These are phyloP conservation scores for Drosophila equinoxialis DNA, from an alignment of 1,140 invertebrate genomes.

Conservation along the genomic window DNA sequence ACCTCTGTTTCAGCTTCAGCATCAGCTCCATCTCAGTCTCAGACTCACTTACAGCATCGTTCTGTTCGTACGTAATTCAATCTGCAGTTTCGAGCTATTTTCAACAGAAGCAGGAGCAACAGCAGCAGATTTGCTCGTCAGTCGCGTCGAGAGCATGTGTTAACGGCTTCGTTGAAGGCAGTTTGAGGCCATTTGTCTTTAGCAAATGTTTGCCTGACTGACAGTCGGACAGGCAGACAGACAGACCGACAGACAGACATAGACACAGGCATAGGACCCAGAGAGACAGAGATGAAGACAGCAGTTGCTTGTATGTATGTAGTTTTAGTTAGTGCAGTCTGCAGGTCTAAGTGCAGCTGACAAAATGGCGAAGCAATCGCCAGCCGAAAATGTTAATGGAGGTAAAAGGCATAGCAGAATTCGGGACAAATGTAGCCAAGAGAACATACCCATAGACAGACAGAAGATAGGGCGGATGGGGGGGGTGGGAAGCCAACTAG, in stretches of 20 bases:
- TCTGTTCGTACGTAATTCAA: constrained; percentile 71
- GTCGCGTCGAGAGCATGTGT: constrained; percentile 54
- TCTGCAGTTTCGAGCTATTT: constrained; percentile 73
- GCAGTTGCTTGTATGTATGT: neutral
- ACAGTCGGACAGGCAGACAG: constrained; percentile 43
- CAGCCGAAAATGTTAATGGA: constrained; percentile 53
- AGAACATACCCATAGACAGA: neutral
- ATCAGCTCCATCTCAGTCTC: neutral
- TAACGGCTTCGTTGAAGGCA: constrained; percentile 41
- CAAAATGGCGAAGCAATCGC: constrained; percentile 20
- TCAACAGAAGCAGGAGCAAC: constrained; percentile 45
- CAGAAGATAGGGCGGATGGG: neutral
- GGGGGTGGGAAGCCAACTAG: constrained; percentile 22
- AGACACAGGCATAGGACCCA: neutral
- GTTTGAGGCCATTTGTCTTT: constrained; percentile 62
- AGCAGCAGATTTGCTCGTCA: constrained; percentile 50
- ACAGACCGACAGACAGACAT: constrained; percentile 26
- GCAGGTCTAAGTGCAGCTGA: constrained; percentile 30
- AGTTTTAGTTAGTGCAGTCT: neutral
- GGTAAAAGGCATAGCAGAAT: constrained; percentile 2
- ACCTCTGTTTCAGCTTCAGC: neutral
- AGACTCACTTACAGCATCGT: neutral
- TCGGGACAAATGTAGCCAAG: constrained; percentile 20
- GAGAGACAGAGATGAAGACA: neutral
- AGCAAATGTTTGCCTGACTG: constrained; percentile 58